Percentiles rank a stretch among this genome's conserved stretches.
Evolutionary conservation across 92 coral and sea anemone species (phyloP).

Genomic region (Actinernus sp.): DNA sequence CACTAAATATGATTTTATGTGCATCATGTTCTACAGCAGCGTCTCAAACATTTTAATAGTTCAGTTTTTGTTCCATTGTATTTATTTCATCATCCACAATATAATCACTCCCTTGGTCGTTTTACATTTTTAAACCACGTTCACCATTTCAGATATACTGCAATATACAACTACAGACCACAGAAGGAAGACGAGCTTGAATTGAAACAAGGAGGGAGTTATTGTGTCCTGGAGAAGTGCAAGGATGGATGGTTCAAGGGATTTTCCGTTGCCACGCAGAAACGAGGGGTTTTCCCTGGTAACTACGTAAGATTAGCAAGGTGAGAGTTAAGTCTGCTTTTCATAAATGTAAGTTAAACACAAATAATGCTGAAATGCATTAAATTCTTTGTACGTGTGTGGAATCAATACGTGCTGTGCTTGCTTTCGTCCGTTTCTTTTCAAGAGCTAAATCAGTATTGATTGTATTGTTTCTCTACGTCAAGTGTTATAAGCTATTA

Average conservation of each 20-base stretch:
- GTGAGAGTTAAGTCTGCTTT: conserved; percentile 15
- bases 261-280: conserved; percentile 69
- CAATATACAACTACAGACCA: conserved; percentile 91
- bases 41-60: neutral
- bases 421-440: too few relatives aligned
- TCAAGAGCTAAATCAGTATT: too few relatives aligned
- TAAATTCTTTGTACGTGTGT: too few relatives aligned
- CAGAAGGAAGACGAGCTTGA: conserved; percentile 91
- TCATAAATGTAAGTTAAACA: neutral
- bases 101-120: too few relatives aligned
- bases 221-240: conserved; percentile 90
- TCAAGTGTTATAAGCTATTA: too few relatives aligned
- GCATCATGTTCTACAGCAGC: neutral
- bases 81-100: too few relatives aligned
- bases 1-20: too few relatives aligned
- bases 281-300: conserved; percentile 94
- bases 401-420: too few relatives aligned
- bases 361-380: too few relatives aligned
- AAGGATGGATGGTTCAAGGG: conserved; percentile 99
- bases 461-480: too few relatives aligned
- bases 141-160: conserved; percentile 79
- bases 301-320: conserved; percentile 91
- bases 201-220: conserved; percentile 82
- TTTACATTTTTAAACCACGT: neutral
- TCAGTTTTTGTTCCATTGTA: neutral